Conservation (phyloP, 2,888 invertebrate genomes). For the Habroteleia sp. region DNA sequence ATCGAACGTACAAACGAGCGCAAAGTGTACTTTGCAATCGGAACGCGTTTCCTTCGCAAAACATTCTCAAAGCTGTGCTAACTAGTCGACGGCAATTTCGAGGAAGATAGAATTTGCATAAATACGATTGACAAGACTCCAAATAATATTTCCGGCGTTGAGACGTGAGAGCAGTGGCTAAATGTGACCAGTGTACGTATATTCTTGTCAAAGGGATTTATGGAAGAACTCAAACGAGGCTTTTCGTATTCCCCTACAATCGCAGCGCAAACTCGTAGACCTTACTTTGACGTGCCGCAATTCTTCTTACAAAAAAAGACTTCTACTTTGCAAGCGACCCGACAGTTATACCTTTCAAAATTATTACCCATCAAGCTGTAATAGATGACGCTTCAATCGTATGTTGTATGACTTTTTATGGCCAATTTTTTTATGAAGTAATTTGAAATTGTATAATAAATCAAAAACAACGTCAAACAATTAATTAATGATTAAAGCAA, state of each 20-base stretch:
- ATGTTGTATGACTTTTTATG: constrained; percentile 23
- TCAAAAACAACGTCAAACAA: no score
- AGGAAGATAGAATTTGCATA: constrained; percentile 56
- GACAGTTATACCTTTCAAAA: constrained; percentile 53
- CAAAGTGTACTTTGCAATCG: constrained; percentile 41
- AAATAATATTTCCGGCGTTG: constrained; percentile 64
- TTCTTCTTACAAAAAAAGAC: constrained; percentile 52
- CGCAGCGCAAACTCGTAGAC: constrained; percentile 53
- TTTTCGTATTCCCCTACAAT: constrained; percentile 64
- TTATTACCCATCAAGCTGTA: constrained; percentile 50
- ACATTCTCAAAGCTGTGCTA: constrained; percentile 52
- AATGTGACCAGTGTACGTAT: constrained; percentile 61
- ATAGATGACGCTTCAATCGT: constrained; percentile 32
- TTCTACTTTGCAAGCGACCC: constrained; percentile 55
- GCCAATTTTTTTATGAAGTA: no score
- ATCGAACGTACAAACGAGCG: constrained; percentile 45
- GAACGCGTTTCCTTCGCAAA: constrained; percentile 47
- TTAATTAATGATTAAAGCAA: no score
- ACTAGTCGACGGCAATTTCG: constrained; percentile 57
- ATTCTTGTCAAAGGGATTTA: constrained; percentile 63
- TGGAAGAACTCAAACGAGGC: constrained; percentile 63
- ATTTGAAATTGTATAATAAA: no score
- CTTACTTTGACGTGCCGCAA: constrained; percentile 57
- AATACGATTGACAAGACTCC: constrained; percentile 60
- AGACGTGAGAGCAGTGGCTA: constrained; percentile 59